Percentiles rank a stretch among this genome's conserved stretches.
Conservation (phyloP, 2,888 invertebrate genomes). For the Griposia aprilina region DNA sequence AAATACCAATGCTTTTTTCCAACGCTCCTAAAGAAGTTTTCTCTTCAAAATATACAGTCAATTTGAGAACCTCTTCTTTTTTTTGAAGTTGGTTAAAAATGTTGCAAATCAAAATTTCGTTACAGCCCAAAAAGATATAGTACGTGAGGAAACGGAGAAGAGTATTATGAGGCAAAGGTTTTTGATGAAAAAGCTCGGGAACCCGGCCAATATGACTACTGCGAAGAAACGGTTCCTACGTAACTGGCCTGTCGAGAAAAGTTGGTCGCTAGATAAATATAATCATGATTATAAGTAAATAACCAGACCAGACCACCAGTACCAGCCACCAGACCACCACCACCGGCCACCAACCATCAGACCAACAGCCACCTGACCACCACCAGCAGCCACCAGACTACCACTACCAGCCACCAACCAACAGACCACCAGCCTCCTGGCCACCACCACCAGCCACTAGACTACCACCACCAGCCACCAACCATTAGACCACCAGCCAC, state of each 20-base stretch:
- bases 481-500: not conserved
- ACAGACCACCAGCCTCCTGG: not conserved
- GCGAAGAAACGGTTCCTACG: conserved; percentile 35
- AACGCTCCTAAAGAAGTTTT: too few species aligned
- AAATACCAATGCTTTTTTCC: too few species aligned
- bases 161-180: conserved; percentile 28
- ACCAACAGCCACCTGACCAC: too few species aligned
- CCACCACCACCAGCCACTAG: not conserved
- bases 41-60: too few species aligned
- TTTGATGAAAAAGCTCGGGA: conserved; percentile 38
- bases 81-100: not conserved
- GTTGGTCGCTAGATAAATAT: conserved; percentile 39
- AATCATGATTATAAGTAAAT: conserved; percentile 23
- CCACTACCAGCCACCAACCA: not conserved
- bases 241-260: conserved; percentile 39
- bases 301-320: not conserved
- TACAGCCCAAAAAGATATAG: not conserved
- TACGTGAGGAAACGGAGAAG: conserved; percentile 4
- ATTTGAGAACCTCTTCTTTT: too few species aligned
- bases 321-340: not conserved
- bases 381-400: not conserved
- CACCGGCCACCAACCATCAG: not conserved
- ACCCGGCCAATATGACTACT: conserved; percentile 23
- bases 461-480: not conserved
- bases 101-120: not conserved